phyloP scores from a whole-genome alignment of 2,888 invertebrate genomes.

The Rhagophthalmus giganteus region DNA sequence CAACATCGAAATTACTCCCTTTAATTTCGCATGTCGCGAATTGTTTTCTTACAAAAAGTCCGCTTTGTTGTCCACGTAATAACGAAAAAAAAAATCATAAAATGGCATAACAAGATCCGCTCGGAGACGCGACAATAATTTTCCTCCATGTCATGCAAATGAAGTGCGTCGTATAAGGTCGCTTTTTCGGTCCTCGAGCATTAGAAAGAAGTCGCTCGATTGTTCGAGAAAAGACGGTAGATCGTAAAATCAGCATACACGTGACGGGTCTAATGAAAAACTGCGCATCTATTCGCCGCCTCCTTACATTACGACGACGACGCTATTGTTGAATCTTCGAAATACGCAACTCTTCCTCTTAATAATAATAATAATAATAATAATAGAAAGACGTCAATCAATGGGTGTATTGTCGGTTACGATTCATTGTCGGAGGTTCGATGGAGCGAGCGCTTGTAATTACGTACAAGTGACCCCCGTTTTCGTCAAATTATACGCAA shows the following conservation, averaged over 20 bases:
- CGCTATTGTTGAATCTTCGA: constrained; percentile 27
- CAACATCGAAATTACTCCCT: constrained; percentile 30
- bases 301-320: constrained; percentile 33
- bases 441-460: too few relatives aligned
- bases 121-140: not conserved
- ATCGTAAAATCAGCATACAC: constrained; percentile 37
- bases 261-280: constrained; percentile 35
- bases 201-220: constrained; percentile 28
- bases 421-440: too few relatives aligned
- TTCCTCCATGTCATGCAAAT: not conserved
- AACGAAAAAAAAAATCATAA: not conserved
- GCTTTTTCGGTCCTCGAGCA: constrained; percentile 5
- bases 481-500: too few relatives aligned
- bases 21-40: constrained; percentile 27
- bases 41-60: constrained; percentile 13
- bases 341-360: constrained; percentile 19
- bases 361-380: too few relatives aligned
- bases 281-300: constrained; percentile 34
- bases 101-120: not conserved
- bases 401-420: not conserved
- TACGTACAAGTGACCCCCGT: not conserved
- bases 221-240: constrained; percentile 29
- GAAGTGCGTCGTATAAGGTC: not conserved
- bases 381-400: constrained; percentile 17
- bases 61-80: not conserved